These are phyloP conservation scores for Rhinogobio ventralis DNA, from an alignment of 2,797 vertebrate species.

Conservation along the genomic window DNA sequence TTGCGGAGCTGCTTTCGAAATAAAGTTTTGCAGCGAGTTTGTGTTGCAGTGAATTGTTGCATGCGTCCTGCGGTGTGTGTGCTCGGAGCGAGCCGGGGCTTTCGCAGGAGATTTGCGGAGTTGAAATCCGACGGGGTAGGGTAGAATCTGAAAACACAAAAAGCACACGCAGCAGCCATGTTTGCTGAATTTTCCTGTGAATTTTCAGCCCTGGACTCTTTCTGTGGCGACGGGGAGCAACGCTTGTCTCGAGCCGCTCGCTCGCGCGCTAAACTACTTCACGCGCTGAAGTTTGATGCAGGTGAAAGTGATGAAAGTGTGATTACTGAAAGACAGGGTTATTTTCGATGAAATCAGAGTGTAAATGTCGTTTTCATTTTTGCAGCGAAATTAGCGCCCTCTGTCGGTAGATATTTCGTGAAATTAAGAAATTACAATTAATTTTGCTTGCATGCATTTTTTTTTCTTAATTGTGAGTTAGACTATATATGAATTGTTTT, in stretches of 20 bases:
- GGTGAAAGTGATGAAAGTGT: conserved; percentile 43
- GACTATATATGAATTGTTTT: neutral
- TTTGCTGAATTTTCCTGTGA: conserved; percentile 79
- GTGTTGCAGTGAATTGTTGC: conserved; percentile 13
- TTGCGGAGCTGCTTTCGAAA: conserved; percentile 63
- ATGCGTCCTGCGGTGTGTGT: conserved; percentile 29
- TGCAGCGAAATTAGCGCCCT: conserved; percentile 76
- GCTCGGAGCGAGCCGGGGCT: conserved; percentile 44
- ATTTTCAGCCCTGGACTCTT: conserved; percentile 63
- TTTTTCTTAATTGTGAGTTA: conserved; percentile 54
- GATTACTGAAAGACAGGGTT: conserved; percentile 49
- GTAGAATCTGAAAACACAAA: conserved; percentile 81
- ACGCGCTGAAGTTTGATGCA: neutral
- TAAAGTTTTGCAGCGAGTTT: conserved; percentile 70
- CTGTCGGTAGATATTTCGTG: conserved; percentile 74
- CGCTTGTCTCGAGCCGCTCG: neutral
- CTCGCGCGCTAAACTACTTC: neutral
- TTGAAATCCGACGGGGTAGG: conserved; percentile 75
- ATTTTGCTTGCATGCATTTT: conserved; percentile 54
- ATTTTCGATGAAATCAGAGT: conserved; percentile 61
- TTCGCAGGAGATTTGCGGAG: conserved; percentile 28
- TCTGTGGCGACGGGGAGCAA: conserved; percentile 64
- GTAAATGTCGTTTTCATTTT: conserved; percentile 67
- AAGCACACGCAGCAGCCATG: conserved; percentile 87
- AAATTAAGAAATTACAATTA: conserved; percentile 70